phyloP scores from a whole-genome alignment of 2,888 invertebrate genomes.

The Drosophila robusta region DNA sequence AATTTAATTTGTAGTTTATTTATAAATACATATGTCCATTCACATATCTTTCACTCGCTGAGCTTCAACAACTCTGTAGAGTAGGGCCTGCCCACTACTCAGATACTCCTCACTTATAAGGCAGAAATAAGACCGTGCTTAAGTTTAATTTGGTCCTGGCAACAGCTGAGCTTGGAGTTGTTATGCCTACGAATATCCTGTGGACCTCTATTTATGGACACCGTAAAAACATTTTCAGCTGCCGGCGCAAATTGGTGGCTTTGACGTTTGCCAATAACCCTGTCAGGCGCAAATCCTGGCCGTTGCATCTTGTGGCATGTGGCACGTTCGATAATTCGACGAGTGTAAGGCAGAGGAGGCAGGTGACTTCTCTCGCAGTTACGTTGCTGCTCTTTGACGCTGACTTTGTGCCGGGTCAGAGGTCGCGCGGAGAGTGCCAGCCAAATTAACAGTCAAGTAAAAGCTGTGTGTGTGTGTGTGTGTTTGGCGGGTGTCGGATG shows the following conservation, averaged over 20 bases:
- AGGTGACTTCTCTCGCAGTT: conserved; percentile 1
- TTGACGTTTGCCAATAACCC: conserved; percentile 38
- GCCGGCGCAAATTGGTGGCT: conserved; percentile 17
- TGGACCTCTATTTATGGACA: conserved; percentile 6
- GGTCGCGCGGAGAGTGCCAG: conserved; percentile 14
- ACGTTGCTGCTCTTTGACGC: conserved; percentile 13
- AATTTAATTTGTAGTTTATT: no score
- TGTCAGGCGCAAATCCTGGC: conserved; percentile 28
- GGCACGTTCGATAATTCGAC: conserved; percentile 32
- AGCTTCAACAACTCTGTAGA: no score
- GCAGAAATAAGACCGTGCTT: background rate
- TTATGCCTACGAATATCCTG: background rate
- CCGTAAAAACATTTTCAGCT: conserved; percentile 20
- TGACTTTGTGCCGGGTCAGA: conserved; percentile 2
- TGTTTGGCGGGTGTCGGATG: background rate
- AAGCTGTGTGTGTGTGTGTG: background rate
- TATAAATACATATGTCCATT: no score
- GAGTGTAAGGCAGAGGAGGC: background rate
- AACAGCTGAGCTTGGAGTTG: background rate
- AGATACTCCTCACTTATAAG: background rate
- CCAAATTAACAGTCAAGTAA: conserved; percentile 32
- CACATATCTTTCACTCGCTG: no score
- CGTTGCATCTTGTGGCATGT: conserved; percentile 19
- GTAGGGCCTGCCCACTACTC: no score
- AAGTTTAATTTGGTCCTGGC: background rate